Evolutionary conservation across 2,888 invertebrate genomes (phyloP), one percentile per base, ranked within the genome.

Genomic region (Lapara coniferarum): DNA sequence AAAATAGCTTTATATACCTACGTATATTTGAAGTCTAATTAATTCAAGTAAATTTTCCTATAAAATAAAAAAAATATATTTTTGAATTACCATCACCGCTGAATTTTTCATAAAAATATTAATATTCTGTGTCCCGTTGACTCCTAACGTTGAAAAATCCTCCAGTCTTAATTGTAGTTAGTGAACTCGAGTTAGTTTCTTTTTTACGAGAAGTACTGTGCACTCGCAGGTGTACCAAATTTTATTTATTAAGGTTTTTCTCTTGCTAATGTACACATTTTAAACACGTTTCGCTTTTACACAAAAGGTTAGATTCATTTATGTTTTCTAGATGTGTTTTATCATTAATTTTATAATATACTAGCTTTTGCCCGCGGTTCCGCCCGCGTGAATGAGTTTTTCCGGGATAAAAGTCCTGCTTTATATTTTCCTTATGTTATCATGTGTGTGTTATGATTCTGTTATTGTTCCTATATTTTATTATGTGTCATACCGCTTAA

Each of bases 171-270:
- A 49, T 63, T 49, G 30, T 63, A 46, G 13, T 63, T 19, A 49
- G 19, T 49, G 19, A 49, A 49, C 16, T 49, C 19, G 7, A 63
- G 12, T 63, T 63, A 49, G 19, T 63, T 63, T 19, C 19, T 49
- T 63, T 59, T 16, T 49, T 19, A 6, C 13, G 19, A 13, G 19
- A 46, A 63, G 46, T 19, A 12, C 63, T 63, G 63, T 49, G 63
- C 49, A 49, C 49, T 63, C 49, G 19, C 63, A 63, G 63, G 63
- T 63, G 63, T 19, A 63, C 49, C 10, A 49, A 63, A 63, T 63
- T 49, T 63, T 19, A 46, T 63, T 63, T 16, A 44, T 16, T 46
- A 13, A 13, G 19, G 46, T 63, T 10, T 10, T 16, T 59, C n/a
- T 46, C 19, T 63, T 12, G 4, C 37, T 37, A 46, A 6, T 63